Base-by-base conservation (phyloP, 2,888 invertebrate genomes). In the Morpho helenor region DNA sequence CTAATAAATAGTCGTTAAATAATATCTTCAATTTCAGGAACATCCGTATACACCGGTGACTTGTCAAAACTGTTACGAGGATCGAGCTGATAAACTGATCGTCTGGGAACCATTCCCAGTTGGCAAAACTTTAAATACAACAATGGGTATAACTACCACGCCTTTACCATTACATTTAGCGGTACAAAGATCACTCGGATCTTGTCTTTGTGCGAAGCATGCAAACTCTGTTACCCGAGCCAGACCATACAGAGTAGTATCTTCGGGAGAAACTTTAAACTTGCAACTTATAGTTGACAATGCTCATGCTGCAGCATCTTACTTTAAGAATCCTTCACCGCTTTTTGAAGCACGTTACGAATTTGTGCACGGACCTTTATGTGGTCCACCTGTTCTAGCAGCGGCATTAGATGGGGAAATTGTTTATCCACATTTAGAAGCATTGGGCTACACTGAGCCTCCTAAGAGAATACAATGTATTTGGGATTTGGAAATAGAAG, bases 321-420 rank as follows among this genome's bases (percentile, higher is more conserved):
- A 97, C 80, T 97, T 97, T 84, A 97, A 97, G 78, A 96, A 96
- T 72, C 93, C 95, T 3, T 93, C 94, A 43, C 95, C 97, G 0
- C 89, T 97, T 5, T 97, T 97, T 75, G 95, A 96, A 79, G 97
- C 97, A 0, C 92, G 93, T 6, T 98, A 96, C 76, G 96, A 97
- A 76, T 97, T 97, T 74, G 96, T 97, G 1, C 97, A 97, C 70
- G 96, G 96, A 1, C 97, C 97, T 0, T 86, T 97, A 0, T 97
- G 97, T 75, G 97, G 97, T 0, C 96, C 97, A 0, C 94, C 97
- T 0, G 93, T 95, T 4, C 83, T 97, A 50, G 94, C 95, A 7
- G 95, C 96, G 0, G 93, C 94, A 0, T 94, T 95, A 1, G 96
- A 97, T 70, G 97, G 96, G 0, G 96, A 96, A 79, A 94, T 97